These are phyloP conservation scores for Poecile atricapillus DNA, from an alignment of 2,113 vertebrate species.

Conservation along the genomic window DNA sequence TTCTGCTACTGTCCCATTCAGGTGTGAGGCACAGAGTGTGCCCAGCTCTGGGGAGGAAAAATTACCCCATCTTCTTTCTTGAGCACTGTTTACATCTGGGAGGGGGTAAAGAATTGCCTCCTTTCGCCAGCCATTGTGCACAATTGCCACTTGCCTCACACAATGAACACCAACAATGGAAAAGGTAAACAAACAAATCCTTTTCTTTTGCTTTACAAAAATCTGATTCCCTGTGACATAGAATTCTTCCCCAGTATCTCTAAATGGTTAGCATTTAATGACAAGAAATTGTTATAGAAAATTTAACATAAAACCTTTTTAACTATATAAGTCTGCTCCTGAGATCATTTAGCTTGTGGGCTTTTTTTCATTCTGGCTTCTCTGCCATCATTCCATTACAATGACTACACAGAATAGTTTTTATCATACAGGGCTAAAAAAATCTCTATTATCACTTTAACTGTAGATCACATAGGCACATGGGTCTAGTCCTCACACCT, in stretches of 20 bases:
- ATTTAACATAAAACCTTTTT: neutral
- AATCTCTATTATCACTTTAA: neutral
- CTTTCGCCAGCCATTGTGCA: neutral
- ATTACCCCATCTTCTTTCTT: neutral
- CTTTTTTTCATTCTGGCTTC: neutral
- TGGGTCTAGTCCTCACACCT: neutral
- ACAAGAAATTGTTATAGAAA: neutral
- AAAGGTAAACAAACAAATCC: neutral
- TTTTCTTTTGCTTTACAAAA: neutral
- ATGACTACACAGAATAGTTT: neutral
- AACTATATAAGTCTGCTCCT: neutral
- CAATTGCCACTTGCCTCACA: neutral
- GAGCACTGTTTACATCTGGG: neutral
- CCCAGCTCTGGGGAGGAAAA: neutral
- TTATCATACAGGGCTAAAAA: neutral
- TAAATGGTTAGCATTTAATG: neutral
- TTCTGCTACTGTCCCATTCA: neutral
- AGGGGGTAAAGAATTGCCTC: neutral
- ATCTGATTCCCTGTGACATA: neutral
- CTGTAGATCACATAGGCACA: neutral
- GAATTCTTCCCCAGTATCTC: neutral
- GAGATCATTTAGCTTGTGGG: neutral
- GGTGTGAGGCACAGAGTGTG: accelerated
- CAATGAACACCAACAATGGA: neutral
- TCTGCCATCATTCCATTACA: neutral